Evolutionary conservation across 2,888 invertebrate species (phyloP).

Genomic region (Dascillus cervinus): DNA sequence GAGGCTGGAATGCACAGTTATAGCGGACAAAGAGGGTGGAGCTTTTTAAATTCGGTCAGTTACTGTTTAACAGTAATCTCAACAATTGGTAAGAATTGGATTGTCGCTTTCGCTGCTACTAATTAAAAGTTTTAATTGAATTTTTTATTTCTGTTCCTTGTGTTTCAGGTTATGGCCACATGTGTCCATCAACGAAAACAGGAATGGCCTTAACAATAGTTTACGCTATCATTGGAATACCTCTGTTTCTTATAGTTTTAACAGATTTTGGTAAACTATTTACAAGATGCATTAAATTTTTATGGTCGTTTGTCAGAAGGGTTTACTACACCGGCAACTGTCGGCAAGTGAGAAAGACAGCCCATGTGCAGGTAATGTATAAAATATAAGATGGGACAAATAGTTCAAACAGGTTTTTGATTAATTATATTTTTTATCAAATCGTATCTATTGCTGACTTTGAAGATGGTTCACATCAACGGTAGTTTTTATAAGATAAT

Average conservation of each 20-base stretch:
- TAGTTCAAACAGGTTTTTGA: too few relatives aligned
- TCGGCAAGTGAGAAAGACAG: conserved; percentile 65
- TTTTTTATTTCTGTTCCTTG: conserved; percentile 10
- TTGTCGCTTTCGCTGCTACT: conserved; percentile 3
- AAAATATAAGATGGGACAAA: too few relatives aligned
- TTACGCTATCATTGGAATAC: conserved; percentile 93
- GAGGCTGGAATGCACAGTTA: conserved; percentile 78
- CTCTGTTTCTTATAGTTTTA: conserved; percentile 86
- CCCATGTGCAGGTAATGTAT: conserved; percentile 62
- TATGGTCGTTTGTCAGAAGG: conserved; percentile 79
- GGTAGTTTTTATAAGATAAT: too few relatives aligned
- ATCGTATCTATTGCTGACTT: too few relatives aligned
- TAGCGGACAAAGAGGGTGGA: conserved; percentile 81
- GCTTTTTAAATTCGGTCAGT: conserved; percentile 77
- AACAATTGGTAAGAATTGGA: conserved; percentile 78
- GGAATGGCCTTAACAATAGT: conserved; percentile 85
- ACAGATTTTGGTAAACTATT: conserved; percentile 94
- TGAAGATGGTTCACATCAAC: too few relatives aligned
- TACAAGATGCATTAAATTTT: conserved; percentile 81
- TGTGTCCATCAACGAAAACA: conserved; percentile 80
- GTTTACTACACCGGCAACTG: conserved; percentile 84
- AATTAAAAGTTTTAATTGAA: conserved; percentile 1
- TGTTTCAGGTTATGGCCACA: conserved; percentile 88
- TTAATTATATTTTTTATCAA: too few relatives aligned
- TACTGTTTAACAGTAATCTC: conserved; percentile 82